Conservation (phyloP, 2,888 invertebrate species). For the Iselma pallidipennis region DNA sequence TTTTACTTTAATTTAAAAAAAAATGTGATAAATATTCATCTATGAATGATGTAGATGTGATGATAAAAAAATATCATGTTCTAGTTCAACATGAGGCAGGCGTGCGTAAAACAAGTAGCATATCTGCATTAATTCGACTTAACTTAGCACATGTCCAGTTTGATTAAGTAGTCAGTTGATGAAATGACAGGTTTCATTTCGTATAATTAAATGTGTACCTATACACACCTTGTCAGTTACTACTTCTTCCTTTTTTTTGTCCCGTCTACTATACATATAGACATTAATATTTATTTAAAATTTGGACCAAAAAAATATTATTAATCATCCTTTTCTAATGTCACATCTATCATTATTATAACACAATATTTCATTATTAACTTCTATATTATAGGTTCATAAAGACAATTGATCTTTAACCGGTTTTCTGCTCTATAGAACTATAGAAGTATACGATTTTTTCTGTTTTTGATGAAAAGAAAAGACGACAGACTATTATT, state of each 20-base stretch:
- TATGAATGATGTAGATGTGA: neutral
- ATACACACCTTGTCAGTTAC: neutral
- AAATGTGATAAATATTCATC: neutral
- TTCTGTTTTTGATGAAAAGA: constrained; percentile 8
- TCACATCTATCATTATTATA: constrained; percentile 15
- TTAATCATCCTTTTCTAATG: constrained; percentile 7
- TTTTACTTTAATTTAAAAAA: too few species aligned
- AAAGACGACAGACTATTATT: neutral
- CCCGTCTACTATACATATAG: neutral
- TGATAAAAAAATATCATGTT: neutral
- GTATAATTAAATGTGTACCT: neutral
- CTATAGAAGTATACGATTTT: constrained; percentile 3
- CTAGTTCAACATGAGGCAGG: constrained; percentile 14
- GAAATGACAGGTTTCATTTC: constrained; percentile 6
- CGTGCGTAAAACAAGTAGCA: constrained; percentile 19
- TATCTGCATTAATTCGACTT: constrained; percentile 21
- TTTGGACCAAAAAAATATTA: neutral
- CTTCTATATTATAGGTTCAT: neutral
- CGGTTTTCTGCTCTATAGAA: constrained; percentile 11
- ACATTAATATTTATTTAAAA: neutral
- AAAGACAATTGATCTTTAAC: constrained; percentile 13
- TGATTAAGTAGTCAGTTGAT: constrained; percentile 7
- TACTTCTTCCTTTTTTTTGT: neutral
- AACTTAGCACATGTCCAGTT: constrained; percentile 13
- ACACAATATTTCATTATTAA: constrained; percentile 11